Conservation (phyloP, 2,113 vertebrate genomes). For the Oceanodroma tethys region DNA sequence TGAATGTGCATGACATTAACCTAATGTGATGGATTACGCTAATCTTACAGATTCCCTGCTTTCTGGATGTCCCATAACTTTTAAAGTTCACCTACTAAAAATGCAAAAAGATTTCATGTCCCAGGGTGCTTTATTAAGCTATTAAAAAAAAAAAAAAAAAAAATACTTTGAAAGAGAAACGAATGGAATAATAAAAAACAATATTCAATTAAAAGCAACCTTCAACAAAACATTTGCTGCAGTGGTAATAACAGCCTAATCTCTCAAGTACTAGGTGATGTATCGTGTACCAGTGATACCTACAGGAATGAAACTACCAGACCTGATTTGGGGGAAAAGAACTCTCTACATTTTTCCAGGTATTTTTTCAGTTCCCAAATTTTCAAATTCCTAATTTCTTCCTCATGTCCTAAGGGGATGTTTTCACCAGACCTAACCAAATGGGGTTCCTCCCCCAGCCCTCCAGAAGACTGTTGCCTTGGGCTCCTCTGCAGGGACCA, state of each 20-base stretch:
- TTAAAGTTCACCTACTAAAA: background rate
- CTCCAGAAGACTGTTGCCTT: background rate
- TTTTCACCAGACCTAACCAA: background rate
- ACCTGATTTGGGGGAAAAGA: background rate
- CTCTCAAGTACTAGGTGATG: rapidly evolving
- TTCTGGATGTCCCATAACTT: background rate
- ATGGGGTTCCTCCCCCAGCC: rapidly evolving
- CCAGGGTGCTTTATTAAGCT: background rate
- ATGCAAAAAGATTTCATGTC: background rate
- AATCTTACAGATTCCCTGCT: background rate
- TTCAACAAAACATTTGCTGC: background rate
- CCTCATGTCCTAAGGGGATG: background rate
- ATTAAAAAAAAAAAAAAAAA: background rate
- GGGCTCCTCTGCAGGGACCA: background rate
- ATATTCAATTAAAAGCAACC: background rate
- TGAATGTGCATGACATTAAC: background rate
- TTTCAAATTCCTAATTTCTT: background rate
- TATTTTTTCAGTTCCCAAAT: background rate
- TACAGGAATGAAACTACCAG: background rate
- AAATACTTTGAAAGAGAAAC: background rate
- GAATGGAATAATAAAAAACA: background rate
- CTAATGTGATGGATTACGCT: background rate
- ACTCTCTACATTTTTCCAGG: background rate
- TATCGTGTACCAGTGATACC: background rate
- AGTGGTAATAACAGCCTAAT: background rate